Evolutionary conservation across 2,888 invertebrate genomes (phyloP).

Genomic region (Drosophila rubida): DNA sequence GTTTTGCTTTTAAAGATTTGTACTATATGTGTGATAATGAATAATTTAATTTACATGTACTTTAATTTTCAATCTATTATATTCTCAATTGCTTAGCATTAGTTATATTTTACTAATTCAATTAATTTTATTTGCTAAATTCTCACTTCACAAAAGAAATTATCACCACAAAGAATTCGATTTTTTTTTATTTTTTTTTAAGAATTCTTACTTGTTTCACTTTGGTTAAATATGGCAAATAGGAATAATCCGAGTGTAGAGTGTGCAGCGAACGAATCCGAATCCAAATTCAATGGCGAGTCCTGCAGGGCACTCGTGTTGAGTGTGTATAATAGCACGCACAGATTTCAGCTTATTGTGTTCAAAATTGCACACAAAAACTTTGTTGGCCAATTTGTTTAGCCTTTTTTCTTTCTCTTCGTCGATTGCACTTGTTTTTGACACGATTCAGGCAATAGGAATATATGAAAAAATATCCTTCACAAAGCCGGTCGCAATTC

Average conservation of each 20-base stretch:
- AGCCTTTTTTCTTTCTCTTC: constrained; percentile 3
- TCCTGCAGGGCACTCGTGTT: constrained; percentile 65
- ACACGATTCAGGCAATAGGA: constrained; percentile 39
- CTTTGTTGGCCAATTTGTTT: constrained; percentile 18
- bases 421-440: constrained; percentile 22
- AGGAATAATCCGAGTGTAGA: constrained; percentile 55
- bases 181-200: neutral
- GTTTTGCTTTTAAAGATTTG: too few species aligned
- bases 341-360: constrained; percentile 45
- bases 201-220: constrained; percentile 58
- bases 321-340: constrained; percentile 64
- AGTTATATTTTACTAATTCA: neutral
- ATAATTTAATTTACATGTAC: too few species aligned
- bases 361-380: constrained; percentile 24
- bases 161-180: neutral
- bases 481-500: constrained; percentile 45
- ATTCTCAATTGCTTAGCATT: neutral
- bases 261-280: constrained; percentile 30
- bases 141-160: neutral
- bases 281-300: constrained; percentile 27
- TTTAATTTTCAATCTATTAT: too few species aligned
- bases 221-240: constrained; percentile 48
- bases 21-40: too few species aligned
- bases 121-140: neutral
- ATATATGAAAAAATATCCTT: constrained; percentile 41